Percentiles rank a stretch among this genome's conserved stretches.
phyloP scores from a whole-genome alignment of 2,888 invertebrate species.

The Apoderus coryli region DNA sequence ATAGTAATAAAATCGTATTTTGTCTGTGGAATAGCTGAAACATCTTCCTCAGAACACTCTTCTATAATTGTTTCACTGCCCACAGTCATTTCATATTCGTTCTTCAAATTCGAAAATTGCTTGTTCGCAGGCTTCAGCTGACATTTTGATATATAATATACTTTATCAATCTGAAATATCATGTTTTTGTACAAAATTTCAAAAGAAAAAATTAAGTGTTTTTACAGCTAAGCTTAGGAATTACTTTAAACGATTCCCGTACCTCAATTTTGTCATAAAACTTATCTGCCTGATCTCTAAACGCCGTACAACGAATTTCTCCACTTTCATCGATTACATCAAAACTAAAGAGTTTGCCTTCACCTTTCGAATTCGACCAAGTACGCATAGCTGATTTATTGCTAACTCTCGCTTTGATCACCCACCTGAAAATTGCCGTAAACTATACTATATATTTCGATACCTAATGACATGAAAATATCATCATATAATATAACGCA shows the following conservation, averaged over 20 bases:
- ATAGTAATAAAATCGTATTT: slow-evolving; percentile 67
- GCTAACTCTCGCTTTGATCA: slow-evolving; percentile 78
- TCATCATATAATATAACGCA: slow-evolving; percentile 10
- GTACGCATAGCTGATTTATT: slow-evolving; percentile 66
- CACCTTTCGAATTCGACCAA: slow-evolving; percentile 86
- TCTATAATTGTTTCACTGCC: slow-evolving; percentile 41
- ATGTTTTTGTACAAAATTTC: background rate
- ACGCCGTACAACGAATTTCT: slow-evolving; percentile 85
- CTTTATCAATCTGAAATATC: slow-evolving; percentile 45
- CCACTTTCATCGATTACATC: slow-evolving; percentile 89
- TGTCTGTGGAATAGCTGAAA: slow-evolving; percentile 50
- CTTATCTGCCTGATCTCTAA: slow-evolving; percentile 75
- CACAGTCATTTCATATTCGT: slow-evolving; percentile 94
- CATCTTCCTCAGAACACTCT: slow-evolving; percentile 35
- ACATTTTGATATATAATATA: slow-evolving; percentile 78
- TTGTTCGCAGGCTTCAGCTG: slow-evolving; percentile 89
- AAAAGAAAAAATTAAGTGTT: background rate
- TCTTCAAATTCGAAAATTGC: slow-evolving; percentile 65
- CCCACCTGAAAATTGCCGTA: slow-evolving; percentile 49
- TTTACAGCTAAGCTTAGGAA: slow-evolving; percentile 3
- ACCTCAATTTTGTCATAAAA: slow-evolving; percentile 82
- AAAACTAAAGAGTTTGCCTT: slow-evolving; percentile 86
- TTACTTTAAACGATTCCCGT: slow-evolving; percentile 4
- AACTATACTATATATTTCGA: background rate
- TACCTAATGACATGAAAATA: slow-evolving; percentile 4